These are phyloP conservation scores for Caenorhabditis sulstoni DNA, from an alignment of 2,888 invertebrate species.

Conservation along the genomic window DNA sequence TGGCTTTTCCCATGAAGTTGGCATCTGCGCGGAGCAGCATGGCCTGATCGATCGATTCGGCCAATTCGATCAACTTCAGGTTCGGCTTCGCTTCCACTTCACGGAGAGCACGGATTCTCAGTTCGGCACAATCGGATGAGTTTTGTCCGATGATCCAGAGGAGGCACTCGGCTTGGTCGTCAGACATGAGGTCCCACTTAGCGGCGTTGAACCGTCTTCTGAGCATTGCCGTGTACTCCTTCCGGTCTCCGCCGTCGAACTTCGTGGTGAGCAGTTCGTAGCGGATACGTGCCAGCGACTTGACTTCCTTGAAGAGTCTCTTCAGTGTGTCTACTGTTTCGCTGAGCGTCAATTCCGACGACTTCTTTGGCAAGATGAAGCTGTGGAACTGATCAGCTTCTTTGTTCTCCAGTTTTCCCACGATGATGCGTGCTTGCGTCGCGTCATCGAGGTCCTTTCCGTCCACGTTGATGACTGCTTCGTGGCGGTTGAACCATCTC, in stretches of 20 bases:
- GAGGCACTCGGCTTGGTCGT: constrained; percentile 2
- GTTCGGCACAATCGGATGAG: not conserved
- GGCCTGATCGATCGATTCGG: no score
- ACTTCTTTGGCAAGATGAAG: not conserved
- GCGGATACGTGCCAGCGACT: not conserved
- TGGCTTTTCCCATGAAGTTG: no score
- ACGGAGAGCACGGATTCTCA: no score
- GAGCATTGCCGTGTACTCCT: not conserved
- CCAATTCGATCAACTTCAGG: not conserved
- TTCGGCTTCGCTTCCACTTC: no score
- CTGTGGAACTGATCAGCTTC: not conserved
- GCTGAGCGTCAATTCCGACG: no score
- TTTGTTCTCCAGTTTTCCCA: not conserved
- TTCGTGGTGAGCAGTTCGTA: not conserved
- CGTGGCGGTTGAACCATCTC: constrained; percentile 3
- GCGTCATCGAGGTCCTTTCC: constrained; percentile 9
- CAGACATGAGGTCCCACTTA: constrained; percentile 1
- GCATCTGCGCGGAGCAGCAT: no score
- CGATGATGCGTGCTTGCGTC: not conserved
- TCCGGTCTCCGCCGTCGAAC: not conserved
- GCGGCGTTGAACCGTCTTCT: not conserved
- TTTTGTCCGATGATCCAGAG: not conserved
- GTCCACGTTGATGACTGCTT: constrained; percentile 5
- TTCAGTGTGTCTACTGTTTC: no score
- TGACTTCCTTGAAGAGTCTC: not conserved